A percentile compares a stretch with the other conserved stretches of the same genome.
Conservation (phyloP, 2,888 invertebrate genomes). For the Mellilla xanthometata region DNA sequence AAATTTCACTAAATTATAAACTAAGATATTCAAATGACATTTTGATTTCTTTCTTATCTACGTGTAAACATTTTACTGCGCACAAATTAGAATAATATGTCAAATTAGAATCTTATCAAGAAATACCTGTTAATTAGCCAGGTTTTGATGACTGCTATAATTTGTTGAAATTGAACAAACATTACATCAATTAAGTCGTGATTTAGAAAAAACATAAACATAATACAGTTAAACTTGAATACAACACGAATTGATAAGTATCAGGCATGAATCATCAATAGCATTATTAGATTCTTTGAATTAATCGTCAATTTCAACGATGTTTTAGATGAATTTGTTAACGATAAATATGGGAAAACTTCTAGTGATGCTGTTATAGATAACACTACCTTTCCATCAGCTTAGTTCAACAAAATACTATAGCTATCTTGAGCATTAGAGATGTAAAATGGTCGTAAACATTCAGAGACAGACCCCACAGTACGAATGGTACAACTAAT, state of each 20-base stretch:
- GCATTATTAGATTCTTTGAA: neutral
- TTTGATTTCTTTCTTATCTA: neutral
- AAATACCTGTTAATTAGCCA: slow-evolving; percentile 1
- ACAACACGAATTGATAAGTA: slow-evolving; percentile 10
- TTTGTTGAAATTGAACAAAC: neutral
- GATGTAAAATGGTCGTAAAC: slow-evolving; percentile 28
- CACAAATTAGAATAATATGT: slow-evolving; percentile 1
- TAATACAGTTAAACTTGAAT: neutral
- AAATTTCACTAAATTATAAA: neutral
- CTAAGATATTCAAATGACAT: too few species aligned
- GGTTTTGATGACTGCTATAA: slow-evolving; percentile 1
- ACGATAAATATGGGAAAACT: neutral
- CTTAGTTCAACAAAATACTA: slow-evolving; percentile 4
- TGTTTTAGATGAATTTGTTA: slow-evolving; percentile 2
- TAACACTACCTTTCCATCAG: slow-evolving; percentile 5
- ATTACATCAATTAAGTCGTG: slow-evolving; percentile 4
- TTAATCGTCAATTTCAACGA: neutral
- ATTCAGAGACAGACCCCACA: slow-evolving; percentile 26
- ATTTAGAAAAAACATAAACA: neutral
- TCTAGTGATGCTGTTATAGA: slow-evolving; percentile 3
- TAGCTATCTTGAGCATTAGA: slow-evolving; percentile 15
- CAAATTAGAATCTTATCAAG: neutral
- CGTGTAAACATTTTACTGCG: neutral
- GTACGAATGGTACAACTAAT: slow-evolving; percentile 22
- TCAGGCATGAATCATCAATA: slow-evolving; percentile 1